phyloP scores from a whole-genome alignment of 2,797 vertebrate species.

The Tragopan temminckii region DNA sequence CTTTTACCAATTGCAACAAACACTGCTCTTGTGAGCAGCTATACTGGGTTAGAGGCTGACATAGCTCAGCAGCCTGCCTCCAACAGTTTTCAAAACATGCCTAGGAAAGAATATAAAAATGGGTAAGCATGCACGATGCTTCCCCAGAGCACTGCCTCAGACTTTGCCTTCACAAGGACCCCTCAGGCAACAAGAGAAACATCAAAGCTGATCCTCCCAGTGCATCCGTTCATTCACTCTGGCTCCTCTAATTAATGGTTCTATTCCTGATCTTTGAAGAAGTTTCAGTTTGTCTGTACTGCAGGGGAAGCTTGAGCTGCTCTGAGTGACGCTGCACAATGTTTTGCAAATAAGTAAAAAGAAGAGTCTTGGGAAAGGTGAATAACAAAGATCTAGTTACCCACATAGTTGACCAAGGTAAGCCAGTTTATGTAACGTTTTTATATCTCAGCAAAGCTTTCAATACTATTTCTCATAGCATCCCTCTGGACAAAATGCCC shows the following conservation, averaged over 20 bases:
- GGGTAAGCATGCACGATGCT: not conserved
- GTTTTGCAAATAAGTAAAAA: not conserved
- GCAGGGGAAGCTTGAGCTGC: not conserved
- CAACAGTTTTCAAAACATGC: conserved; percentile 39
- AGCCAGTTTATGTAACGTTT: not conserved
- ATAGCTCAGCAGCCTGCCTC: conserved; percentile 5
- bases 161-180: not conserved
- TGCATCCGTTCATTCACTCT: not conserved
- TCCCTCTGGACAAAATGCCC: not conserved
- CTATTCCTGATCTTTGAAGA: not conserved
- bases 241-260: not conserved
- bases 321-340: not conserved
- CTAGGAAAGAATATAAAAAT: conserved; percentile 24
- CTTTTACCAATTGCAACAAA: not conserved
- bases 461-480: not conserved
- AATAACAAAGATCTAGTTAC: not conserved
- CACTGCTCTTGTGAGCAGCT: not conserved
- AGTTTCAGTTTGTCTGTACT: not conserved
- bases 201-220: not conserved
- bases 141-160: not conserved
- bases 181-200: conserved; percentile 16
- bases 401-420: not conserved
- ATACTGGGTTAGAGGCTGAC: not conserved
- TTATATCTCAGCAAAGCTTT: not conserved
- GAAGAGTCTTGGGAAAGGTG: not conserved